phyloP scores from a whole-genome alignment of 2,797 vertebrate species.

The Epinephelus malabaricus region DNA sequence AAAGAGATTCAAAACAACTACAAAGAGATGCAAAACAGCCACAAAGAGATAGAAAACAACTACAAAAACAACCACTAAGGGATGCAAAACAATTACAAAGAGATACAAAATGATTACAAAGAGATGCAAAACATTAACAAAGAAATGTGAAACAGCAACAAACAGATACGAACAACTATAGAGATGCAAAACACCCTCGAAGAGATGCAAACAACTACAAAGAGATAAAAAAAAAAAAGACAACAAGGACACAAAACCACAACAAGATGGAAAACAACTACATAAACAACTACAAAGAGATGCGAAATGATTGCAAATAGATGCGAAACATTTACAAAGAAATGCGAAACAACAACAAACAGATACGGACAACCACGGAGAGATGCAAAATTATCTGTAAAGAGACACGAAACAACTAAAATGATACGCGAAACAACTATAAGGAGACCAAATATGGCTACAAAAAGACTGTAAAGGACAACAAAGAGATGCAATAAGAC shows the following conservation, averaged over 20 bases:
- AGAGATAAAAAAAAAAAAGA: not conserved
- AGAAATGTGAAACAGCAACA: no score
- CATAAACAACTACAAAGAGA: not conserved
- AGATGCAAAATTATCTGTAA: no score
- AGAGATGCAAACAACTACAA: not conserved
- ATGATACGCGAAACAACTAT: not conserved
- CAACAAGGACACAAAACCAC: not conserved
- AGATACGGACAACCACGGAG: no score
- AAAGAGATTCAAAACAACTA: not conserved
- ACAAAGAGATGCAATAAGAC: no score
- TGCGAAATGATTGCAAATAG: not conserved
- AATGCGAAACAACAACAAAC: not conserved
- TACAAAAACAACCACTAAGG: not conserved
- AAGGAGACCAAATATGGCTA: no score
- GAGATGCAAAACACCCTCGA: no score
- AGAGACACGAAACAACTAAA: not conserved
- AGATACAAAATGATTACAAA: no score
- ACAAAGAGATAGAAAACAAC: no score
- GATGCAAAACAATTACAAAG: not conserved
- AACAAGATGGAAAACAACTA: not conserved
- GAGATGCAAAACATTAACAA: no score
- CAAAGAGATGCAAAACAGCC: not conserved
- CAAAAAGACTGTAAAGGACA: no score
- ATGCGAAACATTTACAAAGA: no score
- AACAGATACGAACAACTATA: no score